A percentile compares a stretch with the other conserved stretches of the same genome.
phyloP scores from a whole-genome alignment of 2,113 vertebrate genomes.

The Xiphophorus hellerii region DNA sequence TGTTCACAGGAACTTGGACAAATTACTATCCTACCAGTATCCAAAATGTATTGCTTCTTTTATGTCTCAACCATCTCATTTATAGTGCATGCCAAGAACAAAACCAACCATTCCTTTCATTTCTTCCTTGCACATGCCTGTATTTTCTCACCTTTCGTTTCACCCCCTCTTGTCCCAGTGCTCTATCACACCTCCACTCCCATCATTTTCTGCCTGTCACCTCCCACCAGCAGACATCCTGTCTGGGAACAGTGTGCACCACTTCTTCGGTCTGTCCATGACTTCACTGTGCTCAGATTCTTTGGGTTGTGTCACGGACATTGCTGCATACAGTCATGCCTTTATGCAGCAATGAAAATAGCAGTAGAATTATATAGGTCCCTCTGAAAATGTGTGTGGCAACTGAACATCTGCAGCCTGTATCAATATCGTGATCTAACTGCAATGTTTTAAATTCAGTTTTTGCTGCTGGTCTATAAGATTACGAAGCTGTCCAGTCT shows the following conservation, averaged over 20 bases:
- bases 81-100: constrained; percentile 4
- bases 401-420: constrained; percentile 8
- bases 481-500: background rate
- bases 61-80: background rate
- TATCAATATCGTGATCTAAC: constrained; percentile 38
- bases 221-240: constrained; percentile 72
- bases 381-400: constrained; percentile 38
- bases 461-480: constrained; percentile 14
- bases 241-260: constrained; percentile 61
- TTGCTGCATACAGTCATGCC: constrained; percentile 42
- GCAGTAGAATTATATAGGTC: constrained; percentile 60
- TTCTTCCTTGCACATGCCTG: constrained; percentile 34
- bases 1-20: background rate
- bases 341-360: constrained; percentile 29
- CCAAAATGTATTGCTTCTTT: background rate
- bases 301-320: constrained; percentile 34
- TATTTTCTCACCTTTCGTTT: constrained; percentile 63
- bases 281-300: constrained; percentile 51
- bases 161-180: constrained; percentile 55
- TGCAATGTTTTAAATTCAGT: constrained; percentile 45
- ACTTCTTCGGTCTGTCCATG: constrained; percentile 57
- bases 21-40: background rate
- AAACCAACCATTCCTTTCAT: constrained; percentile 27
- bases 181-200: constrained; percentile 64
- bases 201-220: constrained; percentile 67